phyloP scores from a whole-genome alignment of 2,888 invertebrate genomes.

The Drosophila fulvimacula region DNA sequence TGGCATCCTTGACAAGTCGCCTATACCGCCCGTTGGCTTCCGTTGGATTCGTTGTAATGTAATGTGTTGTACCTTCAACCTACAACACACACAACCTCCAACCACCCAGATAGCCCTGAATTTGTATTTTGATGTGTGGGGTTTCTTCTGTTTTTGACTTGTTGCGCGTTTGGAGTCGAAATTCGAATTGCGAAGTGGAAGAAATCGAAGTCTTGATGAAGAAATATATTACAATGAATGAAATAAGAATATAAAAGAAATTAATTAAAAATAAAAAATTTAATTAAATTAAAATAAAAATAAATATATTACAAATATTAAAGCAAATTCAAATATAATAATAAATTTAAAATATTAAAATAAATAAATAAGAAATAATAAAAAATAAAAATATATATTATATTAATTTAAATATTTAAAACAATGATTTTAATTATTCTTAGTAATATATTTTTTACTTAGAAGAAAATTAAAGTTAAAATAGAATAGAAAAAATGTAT shows the following conservation, averaged over 20 bases:
- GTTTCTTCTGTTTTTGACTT: slow-evolving; percentile 54
- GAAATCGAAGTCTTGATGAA: not conserved
- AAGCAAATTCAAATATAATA: too few species aligned
- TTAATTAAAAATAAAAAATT: not conserved
- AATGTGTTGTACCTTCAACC: slow-evolving; percentile 21
- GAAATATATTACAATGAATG: too few species aligned
- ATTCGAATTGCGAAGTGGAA: slow-evolving; percentile 8
- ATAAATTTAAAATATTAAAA: too few species aligned
- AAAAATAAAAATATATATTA: too few species aligned
- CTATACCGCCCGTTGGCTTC: slow-evolving; percentile 23
- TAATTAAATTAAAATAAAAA: not conserved
- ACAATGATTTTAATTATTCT: too few species aligned
- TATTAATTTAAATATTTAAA: too few species aligned
- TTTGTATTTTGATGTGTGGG: slow-evolving; percentile 33
- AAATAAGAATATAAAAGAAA: too few species aligned
- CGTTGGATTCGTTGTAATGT: slow-evolving; percentile 39
- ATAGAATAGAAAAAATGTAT: too few species aligned
- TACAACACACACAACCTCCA: not conserved
- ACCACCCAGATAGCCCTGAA: not conserved
- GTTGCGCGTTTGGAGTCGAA: slow-evolving; percentile 40
- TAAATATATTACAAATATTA: too few species aligned
- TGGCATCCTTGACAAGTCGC: slow-evolving; percentile 59
- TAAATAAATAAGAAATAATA: too few species aligned
- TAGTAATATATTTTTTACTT: too few species aligned
- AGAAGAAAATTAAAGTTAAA: too few species aligned